Evolutionary conservation across 2,888 invertebrate species (phyloP).

Genomic region (Steromphala cineraria): DNA sequence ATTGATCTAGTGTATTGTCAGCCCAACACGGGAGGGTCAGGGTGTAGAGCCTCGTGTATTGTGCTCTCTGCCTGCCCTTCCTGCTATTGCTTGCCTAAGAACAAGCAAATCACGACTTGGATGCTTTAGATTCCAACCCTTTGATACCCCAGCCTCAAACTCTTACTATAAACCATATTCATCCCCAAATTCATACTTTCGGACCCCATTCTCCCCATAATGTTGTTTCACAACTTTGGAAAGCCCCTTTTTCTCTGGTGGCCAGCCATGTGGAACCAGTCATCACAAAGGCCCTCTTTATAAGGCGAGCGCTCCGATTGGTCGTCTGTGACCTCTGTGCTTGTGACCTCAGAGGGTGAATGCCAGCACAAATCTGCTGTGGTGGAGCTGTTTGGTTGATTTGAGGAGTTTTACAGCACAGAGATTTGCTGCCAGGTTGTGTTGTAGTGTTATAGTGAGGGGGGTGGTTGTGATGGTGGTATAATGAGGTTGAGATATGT

Average conservation of each 20-base stretch:
- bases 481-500: neutral
- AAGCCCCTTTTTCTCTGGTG: neutral
- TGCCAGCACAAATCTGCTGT: slow-evolving; percentile 2
- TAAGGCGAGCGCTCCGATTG: neutral
- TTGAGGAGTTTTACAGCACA: neutral
- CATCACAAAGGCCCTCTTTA: slow-evolving; percentile 1
- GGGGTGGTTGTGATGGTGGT: neutral
- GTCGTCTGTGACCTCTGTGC: neutral
- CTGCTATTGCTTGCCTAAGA: slow-evolving; percentile 8
- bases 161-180: neutral
- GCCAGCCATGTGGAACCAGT: neutral
- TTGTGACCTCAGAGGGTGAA: neutral
- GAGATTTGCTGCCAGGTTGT: neutral
- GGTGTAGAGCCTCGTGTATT: neutral
- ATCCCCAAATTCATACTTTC: neutral
- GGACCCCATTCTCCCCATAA: neutral
- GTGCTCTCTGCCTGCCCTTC: slow-evolving; percentile 15
- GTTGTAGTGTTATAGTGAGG: neutral
- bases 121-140: slow-evolving; percentile 12
- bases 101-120: neutral
- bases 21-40: no score
- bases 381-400: neutral
- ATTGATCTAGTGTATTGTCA: no score
- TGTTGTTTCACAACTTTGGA: neutral
- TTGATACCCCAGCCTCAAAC: neutral